Base-by-base conservation (phyloP, 2,888 invertebrate species). In the Omphaloscelis lunosa region DNA sequence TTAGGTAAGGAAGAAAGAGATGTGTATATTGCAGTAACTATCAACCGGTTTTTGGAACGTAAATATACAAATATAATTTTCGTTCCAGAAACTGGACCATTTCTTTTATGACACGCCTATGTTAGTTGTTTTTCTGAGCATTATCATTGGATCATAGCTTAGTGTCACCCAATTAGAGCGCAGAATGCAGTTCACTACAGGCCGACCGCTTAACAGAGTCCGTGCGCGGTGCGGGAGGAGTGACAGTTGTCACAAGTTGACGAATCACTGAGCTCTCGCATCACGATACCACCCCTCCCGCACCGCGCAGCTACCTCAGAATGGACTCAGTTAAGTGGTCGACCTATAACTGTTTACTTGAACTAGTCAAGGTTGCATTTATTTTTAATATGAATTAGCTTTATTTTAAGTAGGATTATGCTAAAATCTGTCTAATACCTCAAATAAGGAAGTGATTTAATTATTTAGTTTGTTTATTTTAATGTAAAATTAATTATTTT, bases 341-440 rank as follows among this genome's bases (percentile, higher is more conserved):
- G n/a, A n/a, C n/a, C n/a, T n/a, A n/a, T n/a, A 51, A 41, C 4
- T 29, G 1, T 29, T 11, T 5, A 29, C 11, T 20, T 45, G 23
- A 34, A 12, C 53, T 79, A 74, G 66, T 62, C 39, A 48, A n/a
- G 9, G 6, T 58, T 68, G 67, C 79, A 65, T 83, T 81, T 68
- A 63, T 65, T 72, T 81, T 62, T 8, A 65, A 8, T 70, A 20
- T 56, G 4, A 45, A 45, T 41, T 58, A 62, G 41, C 23, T 61
- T 39, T 72, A 59, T 48, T 12, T 61, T 59, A 77, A 27, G 9
- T 65, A 53, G 45, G 9, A 29, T n/a, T 63, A 72, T 68, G 45
- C 8, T 41, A 17, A 20, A 23, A 59, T 12, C 0, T 67, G 7
- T 39, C 3, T 11, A 34, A 77, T 67, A 71, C 67, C 83, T 80